Evolutionary conservation across 2,113 vertebrate genomes (phyloP), one percentile per base, ranked within the genome.

Genomic region (Calyptommatus sinebrachiatus): DNA sequence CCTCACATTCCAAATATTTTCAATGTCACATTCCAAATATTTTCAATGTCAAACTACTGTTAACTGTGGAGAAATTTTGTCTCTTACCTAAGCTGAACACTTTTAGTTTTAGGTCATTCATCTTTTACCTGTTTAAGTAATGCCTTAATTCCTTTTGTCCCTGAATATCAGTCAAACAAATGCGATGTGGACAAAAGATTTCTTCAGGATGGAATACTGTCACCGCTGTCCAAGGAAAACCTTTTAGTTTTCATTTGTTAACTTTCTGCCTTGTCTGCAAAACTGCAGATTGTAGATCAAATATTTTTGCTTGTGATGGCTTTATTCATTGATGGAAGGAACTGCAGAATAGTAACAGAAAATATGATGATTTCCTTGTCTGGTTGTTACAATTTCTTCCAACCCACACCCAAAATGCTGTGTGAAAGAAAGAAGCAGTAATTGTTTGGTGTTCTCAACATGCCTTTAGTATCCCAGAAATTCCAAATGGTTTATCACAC

Each of bases 101-200:
- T 79, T 73, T 81, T 62, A 29, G 72, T 83, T 88, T 77, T 76
- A 79, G 28, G 26, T 21, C 73, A 20, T 69, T 75, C 28, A 12
- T 50, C 53, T 50, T 20, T 85, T 81, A 6, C 46, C 14, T 35
- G 60, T 78, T 62, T 29, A 73, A 60, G 9, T 68, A 78, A 57
- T 41, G 21, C 26, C 22, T 7, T 2, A 7, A 18, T 72, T 57
- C 29, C 60, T 21, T 68, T 73, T 60, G 14, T 78, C 48, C 50
- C 70, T 48, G 20, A 66, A 73, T 50, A 46, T 29, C 53, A 20
- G 31, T 77, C 8, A 26, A 7, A 77, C 21, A 67, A 72, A 78
- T 62, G 70, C 48, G 31, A 21, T 61, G 21, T 26, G 46, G 29
- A 14, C 35, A 67, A 18, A 46, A 3, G 21, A 66, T 57, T 68